Conservation (phyloP, 2,888 invertebrate species). For the Drosophila pegasa region DNA sequence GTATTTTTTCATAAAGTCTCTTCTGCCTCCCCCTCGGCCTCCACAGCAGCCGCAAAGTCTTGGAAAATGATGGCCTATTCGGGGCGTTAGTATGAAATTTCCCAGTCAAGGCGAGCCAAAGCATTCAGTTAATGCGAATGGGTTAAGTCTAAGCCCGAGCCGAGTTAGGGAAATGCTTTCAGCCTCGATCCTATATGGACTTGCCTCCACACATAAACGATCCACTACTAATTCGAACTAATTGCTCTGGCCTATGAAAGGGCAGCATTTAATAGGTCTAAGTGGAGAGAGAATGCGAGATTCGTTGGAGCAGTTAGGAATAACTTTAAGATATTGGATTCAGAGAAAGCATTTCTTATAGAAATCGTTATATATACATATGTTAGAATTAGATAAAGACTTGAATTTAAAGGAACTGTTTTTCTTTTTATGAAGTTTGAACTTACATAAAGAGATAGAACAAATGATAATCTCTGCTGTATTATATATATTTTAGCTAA, state of each 20-base stretch:
- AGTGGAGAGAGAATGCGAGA: conserved; percentile 5
- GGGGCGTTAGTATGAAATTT: conserved; percentile 55
- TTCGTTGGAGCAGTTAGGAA: neutral
- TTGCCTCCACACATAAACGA: conserved; percentile 16
- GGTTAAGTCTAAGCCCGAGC: conserved; percentile 35
- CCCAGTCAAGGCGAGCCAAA: conserved; percentile 48
- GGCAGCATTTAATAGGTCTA: conserved; percentile 8
- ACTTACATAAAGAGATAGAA: too few species aligned
- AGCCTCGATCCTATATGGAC: conserved; percentile 15
- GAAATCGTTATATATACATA: too few species aligned
- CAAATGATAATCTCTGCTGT: too few species aligned
- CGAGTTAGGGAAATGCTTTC: conserved; percentile 2
- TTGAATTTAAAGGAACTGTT: too few species aligned
- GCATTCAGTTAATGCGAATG: conserved; percentile 60
- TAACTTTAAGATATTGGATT: neutral
- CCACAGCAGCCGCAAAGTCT: conserved; percentile 14
- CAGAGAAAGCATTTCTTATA: too few species aligned
- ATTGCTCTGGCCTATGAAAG: conserved; percentile 12
- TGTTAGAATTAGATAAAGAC: too few species aligned
- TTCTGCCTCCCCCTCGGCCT: neutral
- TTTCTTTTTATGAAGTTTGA: too few species aligned
- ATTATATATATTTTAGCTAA: too few species aligned
- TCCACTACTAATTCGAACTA: conserved; percentile 31
- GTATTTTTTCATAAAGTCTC: conserved; percentile 81
- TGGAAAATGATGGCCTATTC: conserved; percentile 64